Percentiles rank a stretch among this genome's conserved stretches.
Evolutionary conservation across 2,113 vertebrate genomes (phyloP).

Genomic region (Cochlearius cochlearius): DNA sequence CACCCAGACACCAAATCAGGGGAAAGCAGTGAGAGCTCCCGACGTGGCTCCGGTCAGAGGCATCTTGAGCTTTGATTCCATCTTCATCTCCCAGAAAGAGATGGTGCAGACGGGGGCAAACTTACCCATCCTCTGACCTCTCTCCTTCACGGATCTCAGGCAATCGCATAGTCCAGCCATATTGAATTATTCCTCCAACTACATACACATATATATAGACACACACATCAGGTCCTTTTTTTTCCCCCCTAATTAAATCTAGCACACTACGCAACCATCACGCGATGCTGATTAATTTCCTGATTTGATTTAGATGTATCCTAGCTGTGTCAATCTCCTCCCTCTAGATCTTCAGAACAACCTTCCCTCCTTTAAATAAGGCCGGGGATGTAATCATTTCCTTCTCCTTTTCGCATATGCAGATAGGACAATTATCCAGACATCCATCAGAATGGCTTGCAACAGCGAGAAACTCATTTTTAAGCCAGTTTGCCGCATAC

Average conservation of each 20-base stretch:
- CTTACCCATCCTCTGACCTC: not conserved
- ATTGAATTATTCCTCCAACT: not conserved
- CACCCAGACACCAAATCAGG: not conserved
- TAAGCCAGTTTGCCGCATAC: not conserved
- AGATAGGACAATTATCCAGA: conserved; percentile 18
- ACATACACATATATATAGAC: not conserved
- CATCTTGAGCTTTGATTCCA: not conserved
- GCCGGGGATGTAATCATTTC: not conserved
- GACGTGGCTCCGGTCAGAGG: not conserved
- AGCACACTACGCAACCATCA: not conserved
- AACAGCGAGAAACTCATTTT: not conserved
- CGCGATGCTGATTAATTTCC: conserved; percentile 40
- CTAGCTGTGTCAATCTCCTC: conserved; percentile 19
- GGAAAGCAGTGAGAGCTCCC: not conserved
- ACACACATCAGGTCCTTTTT: not conserved
- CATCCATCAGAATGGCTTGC: not conserved
- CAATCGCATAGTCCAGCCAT: not conserved
- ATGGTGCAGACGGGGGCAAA: not conserved
- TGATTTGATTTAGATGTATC: conserved; percentile 29
- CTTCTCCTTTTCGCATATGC: not conserved
- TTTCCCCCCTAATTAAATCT: not conserved
- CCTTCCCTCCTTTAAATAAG: not conserved
- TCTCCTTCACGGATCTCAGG: not conserved
- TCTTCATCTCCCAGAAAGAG: not conserved
- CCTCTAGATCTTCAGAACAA: conserved; percentile 22